These are phyloP conservation scores for Scopus umbretta DNA, from an alignment of 2,113 vertebrate genomes.

Conservation along the genomic window DNA sequence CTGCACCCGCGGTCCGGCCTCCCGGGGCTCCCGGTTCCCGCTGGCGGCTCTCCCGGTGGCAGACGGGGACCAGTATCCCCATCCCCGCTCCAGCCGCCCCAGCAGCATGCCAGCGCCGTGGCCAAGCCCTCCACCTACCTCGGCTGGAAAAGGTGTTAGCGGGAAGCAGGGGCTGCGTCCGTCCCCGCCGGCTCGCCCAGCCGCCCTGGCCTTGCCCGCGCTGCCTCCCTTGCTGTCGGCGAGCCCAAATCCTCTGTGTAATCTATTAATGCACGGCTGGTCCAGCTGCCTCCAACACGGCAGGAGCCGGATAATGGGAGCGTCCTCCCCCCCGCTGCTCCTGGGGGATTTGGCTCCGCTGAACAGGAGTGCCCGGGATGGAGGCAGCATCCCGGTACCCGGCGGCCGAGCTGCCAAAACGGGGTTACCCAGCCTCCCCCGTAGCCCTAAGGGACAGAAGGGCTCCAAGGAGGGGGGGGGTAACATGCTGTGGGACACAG, in stretches of 20 bases:
- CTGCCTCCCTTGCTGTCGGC: background rate
- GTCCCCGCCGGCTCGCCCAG: background rate
- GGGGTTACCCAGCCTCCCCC: background rate
- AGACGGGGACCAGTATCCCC: background rate
- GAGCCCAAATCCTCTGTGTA: constrained; percentile 34
- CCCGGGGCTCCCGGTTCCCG: background rate
- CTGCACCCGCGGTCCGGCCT: background rate
- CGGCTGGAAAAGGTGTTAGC: background rate
- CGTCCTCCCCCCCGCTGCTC: constrained; percentile 12
- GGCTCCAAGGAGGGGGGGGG: too few relatives aligned
- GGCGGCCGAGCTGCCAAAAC: background rate
- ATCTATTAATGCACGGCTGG: constrained; percentile 53
- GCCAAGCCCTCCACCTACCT: background rate
- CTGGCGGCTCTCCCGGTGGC: background rate
- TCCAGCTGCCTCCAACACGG: constrained; percentile 40
- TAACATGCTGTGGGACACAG: background rate
- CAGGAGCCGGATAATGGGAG: background rate
- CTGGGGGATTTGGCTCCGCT: constrained; percentile 32
- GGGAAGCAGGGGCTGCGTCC: background rate
- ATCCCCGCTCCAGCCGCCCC: background rate
- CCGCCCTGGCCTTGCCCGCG: background rate
- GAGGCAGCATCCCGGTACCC: background rate
- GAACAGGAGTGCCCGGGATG: background rate
- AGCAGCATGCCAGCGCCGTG: background rate
- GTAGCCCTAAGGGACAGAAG: accelerated